Conservation (phyloP, 2,888 invertebrate genomes). For the Allolobophora icterica region DNA sequence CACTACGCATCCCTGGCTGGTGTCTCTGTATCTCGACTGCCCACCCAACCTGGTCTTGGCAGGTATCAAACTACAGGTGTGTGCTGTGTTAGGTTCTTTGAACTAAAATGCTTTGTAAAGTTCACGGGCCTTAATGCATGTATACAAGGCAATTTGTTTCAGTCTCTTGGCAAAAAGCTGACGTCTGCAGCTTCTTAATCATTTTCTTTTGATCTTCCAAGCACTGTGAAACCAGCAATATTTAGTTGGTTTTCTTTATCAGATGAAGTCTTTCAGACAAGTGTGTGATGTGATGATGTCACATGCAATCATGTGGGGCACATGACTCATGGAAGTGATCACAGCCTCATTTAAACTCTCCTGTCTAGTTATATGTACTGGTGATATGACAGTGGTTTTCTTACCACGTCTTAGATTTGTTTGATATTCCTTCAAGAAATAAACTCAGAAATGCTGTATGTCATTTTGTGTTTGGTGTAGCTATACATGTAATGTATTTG, state of each 20-base stretch:
- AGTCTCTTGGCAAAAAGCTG: background rate
- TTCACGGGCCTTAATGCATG: background rate
- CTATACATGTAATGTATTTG: too few species aligned
- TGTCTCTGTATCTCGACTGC: constrained; percentile 58
- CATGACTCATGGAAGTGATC: background rate
- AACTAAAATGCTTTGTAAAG: constrained; percentile 18
- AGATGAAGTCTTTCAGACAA: background rate
- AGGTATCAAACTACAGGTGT: constrained; percentile 54
- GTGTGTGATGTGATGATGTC: background rate
- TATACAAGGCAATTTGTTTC: background rate
- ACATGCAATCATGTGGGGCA: background rate
- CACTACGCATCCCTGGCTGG: constrained; percentile 62
- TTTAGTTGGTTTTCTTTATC: background rate
- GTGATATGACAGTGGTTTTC: background rate
- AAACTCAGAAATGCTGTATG: background rate
- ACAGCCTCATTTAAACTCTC: background rate
- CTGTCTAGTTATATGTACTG: background rate
- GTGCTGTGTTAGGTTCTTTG: background rate
- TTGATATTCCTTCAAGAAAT: background rate
- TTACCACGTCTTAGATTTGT: background rate
- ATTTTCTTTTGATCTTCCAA: background rate
- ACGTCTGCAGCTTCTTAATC: background rate
- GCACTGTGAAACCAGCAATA: background rate
- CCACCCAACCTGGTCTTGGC: constrained; percentile 54
- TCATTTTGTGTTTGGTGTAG: background rate